Percentiles rank a stretch among this genome's conserved stretches.
Conservation (phyloP, 2,888 invertebrate species). For the Oegoconia quadripuncta region DNA sequence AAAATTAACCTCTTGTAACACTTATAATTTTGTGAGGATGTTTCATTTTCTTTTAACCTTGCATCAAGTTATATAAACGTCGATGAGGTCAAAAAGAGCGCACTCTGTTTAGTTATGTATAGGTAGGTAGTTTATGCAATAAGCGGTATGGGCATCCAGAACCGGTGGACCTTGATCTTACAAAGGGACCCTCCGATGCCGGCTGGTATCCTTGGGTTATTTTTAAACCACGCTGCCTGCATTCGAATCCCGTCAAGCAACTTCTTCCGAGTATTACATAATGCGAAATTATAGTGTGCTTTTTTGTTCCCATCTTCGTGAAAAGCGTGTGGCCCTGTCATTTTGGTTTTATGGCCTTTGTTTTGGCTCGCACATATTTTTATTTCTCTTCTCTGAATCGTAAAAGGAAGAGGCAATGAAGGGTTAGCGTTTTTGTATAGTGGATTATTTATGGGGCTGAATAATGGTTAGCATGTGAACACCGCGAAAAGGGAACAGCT, state of each 20-base stretch:
- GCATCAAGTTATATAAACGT: no score
- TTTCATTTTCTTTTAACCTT: no score
- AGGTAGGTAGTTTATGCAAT: no score
- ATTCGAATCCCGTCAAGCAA: constrained; percentile 65
- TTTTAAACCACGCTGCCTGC: constrained; percentile 71
- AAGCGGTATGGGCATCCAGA: constrained; percentile 48
- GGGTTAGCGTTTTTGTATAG: constrained; percentile 72
- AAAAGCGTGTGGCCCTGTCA: constrained; percentile 75
- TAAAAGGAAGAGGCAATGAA: constrained; percentile 78
- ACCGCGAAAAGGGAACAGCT: constrained; percentile 56
- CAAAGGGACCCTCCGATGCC: constrained; percentile 69
- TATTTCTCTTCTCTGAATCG: constrained; percentile 74
- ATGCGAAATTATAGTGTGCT: constrained; percentile 71
- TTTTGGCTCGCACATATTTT: constrained; percentile 71
- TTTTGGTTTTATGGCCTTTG: constrained; percentile 72
- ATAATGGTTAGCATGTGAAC: constrained; percentile 57
- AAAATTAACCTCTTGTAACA: no score
- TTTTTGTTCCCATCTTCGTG: constrained; percentile 48
- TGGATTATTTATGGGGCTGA: constrained; percentile 71
- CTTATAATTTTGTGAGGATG: no score
- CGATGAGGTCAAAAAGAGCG: no score
- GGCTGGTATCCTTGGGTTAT: constrained; percentile 74
- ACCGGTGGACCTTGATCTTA: constrained; percentile 74
- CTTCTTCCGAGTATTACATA: constrained; percentile 77
- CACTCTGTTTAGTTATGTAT: no score